phyloP scores from a whole-genome alignment of 1,140 invertebrate species.

The Ceratitis capitata region DNA sequence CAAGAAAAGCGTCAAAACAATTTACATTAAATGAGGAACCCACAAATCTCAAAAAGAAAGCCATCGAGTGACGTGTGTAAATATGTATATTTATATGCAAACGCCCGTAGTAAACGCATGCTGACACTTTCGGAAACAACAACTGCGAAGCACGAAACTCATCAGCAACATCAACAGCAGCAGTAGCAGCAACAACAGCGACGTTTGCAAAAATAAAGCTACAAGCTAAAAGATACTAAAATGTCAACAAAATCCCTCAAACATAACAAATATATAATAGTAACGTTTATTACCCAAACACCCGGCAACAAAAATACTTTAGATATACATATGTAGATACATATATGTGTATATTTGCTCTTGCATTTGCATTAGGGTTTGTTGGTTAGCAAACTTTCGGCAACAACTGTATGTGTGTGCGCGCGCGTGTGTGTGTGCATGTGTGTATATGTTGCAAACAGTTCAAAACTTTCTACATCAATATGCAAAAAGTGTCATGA shows the following conservation, averaged over 20 bases:
- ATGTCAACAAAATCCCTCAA: slow-evolving; percentile 6
- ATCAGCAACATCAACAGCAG: not conserved
- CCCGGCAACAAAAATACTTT: not conserved
- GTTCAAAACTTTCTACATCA: not conserved
- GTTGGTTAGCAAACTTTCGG: not conserved
- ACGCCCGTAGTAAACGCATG: not conserved
- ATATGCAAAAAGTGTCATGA: not conserved
- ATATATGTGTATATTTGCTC: no score
- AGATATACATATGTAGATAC: not conserved
- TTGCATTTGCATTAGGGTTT: not conserved
- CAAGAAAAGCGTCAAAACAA: not conserved
- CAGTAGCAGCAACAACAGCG: not conserved
- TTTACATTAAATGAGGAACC: not conserved
- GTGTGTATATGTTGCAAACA: no score
- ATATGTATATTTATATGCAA: not conserved
- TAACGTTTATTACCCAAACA: not conserved
- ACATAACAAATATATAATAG: not conserved
- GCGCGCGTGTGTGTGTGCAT: no score
- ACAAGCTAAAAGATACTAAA: not conserved
- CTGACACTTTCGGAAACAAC: not conserved
- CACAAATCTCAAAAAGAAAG: not conserved
- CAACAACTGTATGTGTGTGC: not conserved
- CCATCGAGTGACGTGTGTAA: not conserved
- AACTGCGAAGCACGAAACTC: not conserved
- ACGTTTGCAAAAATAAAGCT: no score